phyloP scores from a whole-genome alignment of 2,888 invertebrate genomes.

The Calephelis perditalis region DNA sequence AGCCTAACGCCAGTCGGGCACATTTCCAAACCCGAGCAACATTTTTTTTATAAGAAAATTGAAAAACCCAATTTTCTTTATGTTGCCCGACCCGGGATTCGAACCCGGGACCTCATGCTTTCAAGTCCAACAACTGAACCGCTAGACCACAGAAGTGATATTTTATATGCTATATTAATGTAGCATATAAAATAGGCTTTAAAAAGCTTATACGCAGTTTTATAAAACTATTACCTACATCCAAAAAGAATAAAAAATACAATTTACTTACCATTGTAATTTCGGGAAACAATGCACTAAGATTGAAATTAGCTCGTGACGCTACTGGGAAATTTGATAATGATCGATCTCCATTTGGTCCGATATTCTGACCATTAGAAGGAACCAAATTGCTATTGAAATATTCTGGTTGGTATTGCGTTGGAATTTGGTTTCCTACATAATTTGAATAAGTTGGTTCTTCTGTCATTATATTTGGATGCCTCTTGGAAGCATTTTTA shows the following conservation, averaged over 20 bases:
- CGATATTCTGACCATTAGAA: slow-evolving; percentile 56
- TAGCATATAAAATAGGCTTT: too few relatives aligned
- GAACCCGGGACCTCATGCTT: too few relatives aligned
- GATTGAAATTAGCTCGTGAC: slow-evolving; percentile 85
- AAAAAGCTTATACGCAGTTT: too few relatives aligned
- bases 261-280: slow-evolving; percentile 79
- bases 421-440: slow-evolving; percentile 59
- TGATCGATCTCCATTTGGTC: slow-evolving; percentile 55
- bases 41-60: too few relatives aligned
- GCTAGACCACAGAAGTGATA: too few relatives aligned
- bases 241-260: background rate
- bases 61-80: too few relatives aligned
- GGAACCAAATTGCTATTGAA: slow-evolving; percentile 66
- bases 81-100: too few relatives aligned
- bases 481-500: slow-evolving; percentile 52
- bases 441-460: slow-evolving; percentile 64
- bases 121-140: too few relatives aligned
- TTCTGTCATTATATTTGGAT: slow-evolving; percentile 55
- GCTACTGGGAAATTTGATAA: slow-evolving; percentile 57
- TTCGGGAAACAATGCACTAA: slow-evolving; percentile 91
- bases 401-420: slow-evolving; percentile 65
- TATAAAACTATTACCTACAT: too few relatives aligned
- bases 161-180: too few relatives aligned
- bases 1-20: too few relatives aligned
- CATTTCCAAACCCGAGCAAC: too few relatives aligned